Evolutionary conservation across 2,888 invertebrate species (phyloP).

Genomic region (Megamerina dolium): DNA sequence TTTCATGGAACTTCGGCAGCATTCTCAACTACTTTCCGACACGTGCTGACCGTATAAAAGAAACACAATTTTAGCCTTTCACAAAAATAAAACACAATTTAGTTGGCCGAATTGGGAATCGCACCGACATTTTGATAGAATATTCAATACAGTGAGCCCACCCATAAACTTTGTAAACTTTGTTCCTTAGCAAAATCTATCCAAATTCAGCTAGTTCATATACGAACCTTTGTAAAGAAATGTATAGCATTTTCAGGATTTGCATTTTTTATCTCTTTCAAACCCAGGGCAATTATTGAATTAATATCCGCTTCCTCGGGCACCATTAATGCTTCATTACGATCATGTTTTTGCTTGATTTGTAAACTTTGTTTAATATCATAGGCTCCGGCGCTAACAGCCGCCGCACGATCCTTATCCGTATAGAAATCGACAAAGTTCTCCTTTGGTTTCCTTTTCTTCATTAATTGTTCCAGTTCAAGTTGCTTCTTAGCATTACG

Average conservation of each 20-base stretch:
- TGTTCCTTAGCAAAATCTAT: no score
- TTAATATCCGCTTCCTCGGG: conserved; percentile 75
- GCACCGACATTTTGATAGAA: no score
- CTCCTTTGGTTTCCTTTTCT: conserved; percentile 43
- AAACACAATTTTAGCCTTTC: no score
- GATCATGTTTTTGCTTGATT: conserved; percentile 72
- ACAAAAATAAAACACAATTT: no score
- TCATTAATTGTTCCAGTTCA: conserved; percentile 34
- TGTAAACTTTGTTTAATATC: conserved; percentile 82
- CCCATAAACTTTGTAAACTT: no score
- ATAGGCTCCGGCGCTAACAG: conserved; percentile 68
- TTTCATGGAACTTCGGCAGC: no score
- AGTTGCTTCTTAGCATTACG: conserved; percentile 29
- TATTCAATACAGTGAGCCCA: no score
- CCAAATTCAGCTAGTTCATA: no score
- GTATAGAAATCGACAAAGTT: conserved; percentile 73
- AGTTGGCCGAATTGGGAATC: no score
- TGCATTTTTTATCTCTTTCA: conserved; percentile 70
- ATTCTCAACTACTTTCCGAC: no score
- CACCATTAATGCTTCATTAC: conserved; percentile 64
- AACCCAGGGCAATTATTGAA: conserved; percentile 68
- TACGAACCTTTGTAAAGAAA: conserved; percentile 72
- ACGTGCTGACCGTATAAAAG: no score
- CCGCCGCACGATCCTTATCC: conserved; percentile 85
- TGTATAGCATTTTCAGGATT: conserved; percentile 65